Evolutionary conservation across 2,888 invertebrate species (phyloP).

Genomic region (Tigriopus californicus): DNA sequence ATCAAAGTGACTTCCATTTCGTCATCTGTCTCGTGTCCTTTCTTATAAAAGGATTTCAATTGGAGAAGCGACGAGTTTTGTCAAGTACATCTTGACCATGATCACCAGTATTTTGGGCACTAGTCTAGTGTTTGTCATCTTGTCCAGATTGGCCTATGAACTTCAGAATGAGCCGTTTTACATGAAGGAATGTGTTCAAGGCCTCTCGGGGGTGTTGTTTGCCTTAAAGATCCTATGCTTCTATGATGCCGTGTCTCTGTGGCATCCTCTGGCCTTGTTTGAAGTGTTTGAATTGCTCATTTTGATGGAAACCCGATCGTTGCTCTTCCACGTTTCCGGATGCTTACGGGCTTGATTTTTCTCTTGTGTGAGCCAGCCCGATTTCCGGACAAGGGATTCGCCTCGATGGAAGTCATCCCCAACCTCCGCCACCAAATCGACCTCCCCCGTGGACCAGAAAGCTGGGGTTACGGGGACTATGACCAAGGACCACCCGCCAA

Average conservation of each 20-base stretch:
- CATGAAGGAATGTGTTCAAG: neutral
- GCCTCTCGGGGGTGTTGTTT: neutral
- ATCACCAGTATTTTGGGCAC: neutral
- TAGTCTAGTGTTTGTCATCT: neutral
- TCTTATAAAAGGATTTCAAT: neutral
- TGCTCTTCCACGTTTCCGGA: neutral
- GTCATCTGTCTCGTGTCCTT: neutral
- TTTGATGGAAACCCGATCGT: neutral
- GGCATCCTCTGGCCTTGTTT: neutral
- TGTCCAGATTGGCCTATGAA: neutral
- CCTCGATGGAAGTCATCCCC: no score
- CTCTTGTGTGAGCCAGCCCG: neutral
- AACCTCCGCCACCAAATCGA: no score
- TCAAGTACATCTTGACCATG: neutral
- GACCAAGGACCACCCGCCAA: neutral
- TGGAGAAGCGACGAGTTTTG: neutral
- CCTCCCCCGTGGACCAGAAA: neutral
- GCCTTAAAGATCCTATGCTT: neutral
- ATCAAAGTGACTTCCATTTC: neutral
- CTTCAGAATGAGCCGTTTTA: neutral
- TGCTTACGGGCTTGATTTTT: neutral
- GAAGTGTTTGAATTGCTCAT: neutral
- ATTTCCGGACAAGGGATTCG: no score
- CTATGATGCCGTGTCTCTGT: neutral
- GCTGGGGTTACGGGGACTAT: constrained; percentile 1